These are phyloP conservation scores for Agrilus cyanescens DNA, from an alignment of 2,888 invertebrate species.

Conservation along the genomic window DNA sequence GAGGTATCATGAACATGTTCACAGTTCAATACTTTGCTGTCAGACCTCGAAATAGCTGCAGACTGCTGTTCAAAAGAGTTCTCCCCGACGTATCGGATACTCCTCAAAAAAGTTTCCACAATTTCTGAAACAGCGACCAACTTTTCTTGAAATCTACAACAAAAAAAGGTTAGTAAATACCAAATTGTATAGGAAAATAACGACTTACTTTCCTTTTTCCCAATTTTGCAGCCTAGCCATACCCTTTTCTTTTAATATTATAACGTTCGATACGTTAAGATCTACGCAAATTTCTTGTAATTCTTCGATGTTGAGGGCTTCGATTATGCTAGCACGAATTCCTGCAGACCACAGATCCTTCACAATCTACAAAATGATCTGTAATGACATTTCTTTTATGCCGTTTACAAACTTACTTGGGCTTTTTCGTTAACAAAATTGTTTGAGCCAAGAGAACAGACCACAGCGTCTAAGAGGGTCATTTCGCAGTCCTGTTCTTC, in stretches of 20 bases:
- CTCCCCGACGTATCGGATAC: slow-evolving; percentile 35
- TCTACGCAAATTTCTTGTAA: slow-evolving; percentile 50
- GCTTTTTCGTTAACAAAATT: slow-evolving; percentile 45
- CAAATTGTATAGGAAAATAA: neutral
- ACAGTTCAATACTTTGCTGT: slow-evolving; percentile 23
- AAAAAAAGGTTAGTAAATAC: neutral
- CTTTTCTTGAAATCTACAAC: slow-evolving; percentile 47
- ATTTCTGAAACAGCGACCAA: slow-evolving; percentile 50
- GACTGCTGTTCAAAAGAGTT: slow-evolving; percentile 12
- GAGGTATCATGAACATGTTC: slow-evolving; percentile 31
- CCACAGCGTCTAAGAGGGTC: slow-evolving; percentile 46
- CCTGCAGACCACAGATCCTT: slow-evolving; percentile 62
- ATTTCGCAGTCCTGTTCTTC: slow-evolving; percentile 40
- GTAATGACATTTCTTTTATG: neutral
- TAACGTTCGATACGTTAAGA: slow-evolving; percentile 48
- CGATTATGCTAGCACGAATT: slow-evolving; percentile 50
- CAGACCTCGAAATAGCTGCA: slow-evolving; percentile 21
- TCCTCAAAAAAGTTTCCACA: slow-evolving; percentile 57
- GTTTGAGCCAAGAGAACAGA: slow-evolving; percentile 52
- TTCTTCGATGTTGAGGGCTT: slow-evolving; percentile 50
- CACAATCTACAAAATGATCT: slow-evolving; percentile 32
- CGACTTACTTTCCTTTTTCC: slow-evolving; percentile 46
- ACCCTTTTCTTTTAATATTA: slow-evolving; percentile 46
- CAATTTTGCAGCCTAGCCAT: slow-evolving; percentile 45
- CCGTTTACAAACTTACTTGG: slow-evolving; percentile 25